A percentile compares a stretch with the other conserved stretches of the same genome.
Conservation (phyloP, 2,888 invertebrate species). For the Thysanoteuthis rhombus region DNA sequence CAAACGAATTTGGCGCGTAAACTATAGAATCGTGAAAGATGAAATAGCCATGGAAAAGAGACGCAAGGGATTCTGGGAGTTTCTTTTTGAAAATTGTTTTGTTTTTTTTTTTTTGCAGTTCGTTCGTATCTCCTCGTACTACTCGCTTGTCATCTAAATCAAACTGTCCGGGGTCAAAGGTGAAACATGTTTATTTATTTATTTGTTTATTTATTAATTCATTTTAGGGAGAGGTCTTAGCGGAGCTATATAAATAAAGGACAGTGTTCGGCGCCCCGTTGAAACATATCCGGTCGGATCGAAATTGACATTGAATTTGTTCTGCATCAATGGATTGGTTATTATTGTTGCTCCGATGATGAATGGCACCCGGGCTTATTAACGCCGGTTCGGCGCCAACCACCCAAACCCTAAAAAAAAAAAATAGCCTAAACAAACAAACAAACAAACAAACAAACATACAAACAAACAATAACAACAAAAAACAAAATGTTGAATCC, state of each 20-base stretch:
- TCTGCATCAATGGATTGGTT: not conserved
- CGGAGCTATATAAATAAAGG: not conserved
- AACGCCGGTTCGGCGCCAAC: not conserved
- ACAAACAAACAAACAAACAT: not conserved
- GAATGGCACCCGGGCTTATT: not conserved
- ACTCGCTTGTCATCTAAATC: not conserved
- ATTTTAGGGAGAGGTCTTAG: not conserved
- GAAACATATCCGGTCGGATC: not conserved
- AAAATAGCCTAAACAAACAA: not conserved
- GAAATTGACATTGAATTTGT: not conserved
- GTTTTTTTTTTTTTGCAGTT: not conserved
- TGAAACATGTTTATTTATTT: not conserved
- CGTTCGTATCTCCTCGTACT: not conserved
- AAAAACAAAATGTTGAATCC: not conserved
- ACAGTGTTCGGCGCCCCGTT: not conserved
- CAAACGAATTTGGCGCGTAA: not conserved
- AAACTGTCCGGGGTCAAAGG: not conserved
- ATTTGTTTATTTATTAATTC: not conserved
- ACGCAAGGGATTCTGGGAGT: not conserved
- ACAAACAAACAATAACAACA: not conserved
- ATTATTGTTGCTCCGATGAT: not conserved
- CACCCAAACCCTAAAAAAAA: not conserved
- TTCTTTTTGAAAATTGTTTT: not conserved
- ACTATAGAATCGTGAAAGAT: not conserved
- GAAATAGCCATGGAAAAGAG: not conserved